Base-by-base conservation (phyloP, 2,113 vertebrate genomes). In the Corythaeola cristata region DNA sequence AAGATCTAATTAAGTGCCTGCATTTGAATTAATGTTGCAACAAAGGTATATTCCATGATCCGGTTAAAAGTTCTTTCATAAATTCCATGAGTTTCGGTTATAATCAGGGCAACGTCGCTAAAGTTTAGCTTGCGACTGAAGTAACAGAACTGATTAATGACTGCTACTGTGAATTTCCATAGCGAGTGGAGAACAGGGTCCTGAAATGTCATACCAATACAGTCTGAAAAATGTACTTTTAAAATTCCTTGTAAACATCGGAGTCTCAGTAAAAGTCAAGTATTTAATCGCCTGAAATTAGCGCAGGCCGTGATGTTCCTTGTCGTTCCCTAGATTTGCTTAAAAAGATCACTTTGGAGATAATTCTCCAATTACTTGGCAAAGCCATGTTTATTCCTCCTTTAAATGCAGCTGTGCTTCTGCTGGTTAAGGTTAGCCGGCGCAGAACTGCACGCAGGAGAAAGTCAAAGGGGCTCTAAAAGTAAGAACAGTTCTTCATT, bases 261-360 rank as follows among this genome's bases (percentile, higher is more conserved):
- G 24, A 44, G 16, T 58, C 56, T 92, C 7, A 49, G 62, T 83
- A 95, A 96, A 97, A 96, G 63, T 88, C 90, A 94, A 96, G 90
- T 88, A 68, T 89, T 79, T 92, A 91, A 80, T 95, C 49, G 82
- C 30, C 62, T 68, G n/a, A 90, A 88, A 88, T 67, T 20, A 74
- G 67, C 6, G 10, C 59, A 49, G 41, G 91, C 53, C 23, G 8
- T 66, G 62, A 66, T 21, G 0, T 91, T 76, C 82, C 58, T 87
- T 90, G 68, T 56, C 5, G 0, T 87, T 89, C 28, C 50, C 63
- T 62, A 76, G 49, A 30, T 59, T 62, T 72, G 53, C 74, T 89
- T 81, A 5, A 28, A 79, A 85, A 95, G 77, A 69, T 89, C 22
- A 21, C n/a, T 92, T 72, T 7, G 15, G 64, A 86, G 58, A n/a